These are phyloP conservation scores for Onychomys torridus DNA, from an alignment of 2,797 vertebrate species.

Conservation along the genomic window DNA sequence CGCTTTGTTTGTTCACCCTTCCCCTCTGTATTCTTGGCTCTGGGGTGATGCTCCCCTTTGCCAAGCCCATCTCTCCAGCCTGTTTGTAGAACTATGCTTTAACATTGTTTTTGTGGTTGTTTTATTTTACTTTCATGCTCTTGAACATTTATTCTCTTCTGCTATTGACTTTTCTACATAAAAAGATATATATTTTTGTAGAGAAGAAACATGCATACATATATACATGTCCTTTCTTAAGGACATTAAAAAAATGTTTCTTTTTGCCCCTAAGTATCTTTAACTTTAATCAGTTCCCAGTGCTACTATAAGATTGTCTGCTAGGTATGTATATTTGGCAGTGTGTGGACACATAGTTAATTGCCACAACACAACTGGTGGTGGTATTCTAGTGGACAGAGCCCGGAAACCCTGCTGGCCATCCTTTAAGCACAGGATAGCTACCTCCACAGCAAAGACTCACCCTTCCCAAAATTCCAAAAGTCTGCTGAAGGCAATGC, in stretches of 20 bases:
- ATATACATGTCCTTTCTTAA: background rate
- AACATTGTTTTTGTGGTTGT: background rate
- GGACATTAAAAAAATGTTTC: background rate
- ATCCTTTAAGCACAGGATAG: background rate
- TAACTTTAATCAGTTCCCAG: background rate
- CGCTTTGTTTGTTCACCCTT: background rate
- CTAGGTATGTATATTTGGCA: background rate
- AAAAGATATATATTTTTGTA: background rate
- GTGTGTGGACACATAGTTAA: background rate
- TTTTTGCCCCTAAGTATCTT: slow-evolving; percentile 32
- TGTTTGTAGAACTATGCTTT: background rate
- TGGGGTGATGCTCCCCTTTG: background rate
- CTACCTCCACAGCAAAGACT: background rate
- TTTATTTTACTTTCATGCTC: background rate
- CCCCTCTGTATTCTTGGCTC: background rate
- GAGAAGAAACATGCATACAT: background rate
- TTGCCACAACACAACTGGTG: background rate
- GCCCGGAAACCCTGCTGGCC: background rate
- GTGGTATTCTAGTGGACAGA: background rate
- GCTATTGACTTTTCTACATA: background rate
- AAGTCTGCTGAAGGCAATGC: background rate
- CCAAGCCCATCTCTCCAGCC: background rate
- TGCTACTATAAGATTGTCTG: background rate
- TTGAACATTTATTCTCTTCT: background rate
- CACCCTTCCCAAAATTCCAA: background rate